These are phyloP conservation scores for Julus scandinavius DNA, from an alignment of 2,888 invertebrate genomes.

Conservation along the genomic window DNA sequence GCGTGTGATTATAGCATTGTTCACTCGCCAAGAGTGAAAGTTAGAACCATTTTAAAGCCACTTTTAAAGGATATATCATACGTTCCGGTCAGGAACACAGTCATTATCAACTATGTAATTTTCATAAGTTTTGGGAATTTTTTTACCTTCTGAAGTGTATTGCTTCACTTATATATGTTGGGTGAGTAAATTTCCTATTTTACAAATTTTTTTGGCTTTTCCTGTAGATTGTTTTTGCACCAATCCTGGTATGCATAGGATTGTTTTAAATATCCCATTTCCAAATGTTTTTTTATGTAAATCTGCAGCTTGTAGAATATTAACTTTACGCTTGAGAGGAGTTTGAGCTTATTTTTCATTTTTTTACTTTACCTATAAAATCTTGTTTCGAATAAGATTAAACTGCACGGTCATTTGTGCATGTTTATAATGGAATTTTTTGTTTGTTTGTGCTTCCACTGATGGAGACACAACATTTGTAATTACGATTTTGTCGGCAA, in stretches of 20 bases:
- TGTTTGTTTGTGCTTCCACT: neutral
- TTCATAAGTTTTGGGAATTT: neutral
- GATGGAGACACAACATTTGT: neutral
- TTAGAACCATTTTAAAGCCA: neutral
- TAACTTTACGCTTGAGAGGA: neutral
- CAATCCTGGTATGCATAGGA: no score
- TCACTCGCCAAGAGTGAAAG: slow-evolving; percentile 14
- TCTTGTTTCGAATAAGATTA: neutral
- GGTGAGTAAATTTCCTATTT: neutral
- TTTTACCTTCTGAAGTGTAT: neutral
- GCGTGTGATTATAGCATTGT: slow-evolving; percentile 1
- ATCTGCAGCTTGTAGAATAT: neutral
- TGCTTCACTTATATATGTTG: neutral
- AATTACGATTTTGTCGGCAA: neutral
- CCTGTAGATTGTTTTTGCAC: no score
- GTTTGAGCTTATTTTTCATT: neutral
- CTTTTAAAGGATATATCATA: slow-evolving; percentile 7
- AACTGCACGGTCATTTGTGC: neutral
- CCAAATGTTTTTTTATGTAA: neutral
- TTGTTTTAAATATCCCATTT: neutral
- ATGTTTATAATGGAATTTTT: neutral
- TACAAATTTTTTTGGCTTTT: neutral
- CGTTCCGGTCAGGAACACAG: neutral
- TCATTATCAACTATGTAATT: neutral
- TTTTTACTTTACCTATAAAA: neutral